Evolutionary conservation across 2,113 vertebrate species (phyloP).

Genomic region (Sinocyclocheilus maitianheensis): DNA sequence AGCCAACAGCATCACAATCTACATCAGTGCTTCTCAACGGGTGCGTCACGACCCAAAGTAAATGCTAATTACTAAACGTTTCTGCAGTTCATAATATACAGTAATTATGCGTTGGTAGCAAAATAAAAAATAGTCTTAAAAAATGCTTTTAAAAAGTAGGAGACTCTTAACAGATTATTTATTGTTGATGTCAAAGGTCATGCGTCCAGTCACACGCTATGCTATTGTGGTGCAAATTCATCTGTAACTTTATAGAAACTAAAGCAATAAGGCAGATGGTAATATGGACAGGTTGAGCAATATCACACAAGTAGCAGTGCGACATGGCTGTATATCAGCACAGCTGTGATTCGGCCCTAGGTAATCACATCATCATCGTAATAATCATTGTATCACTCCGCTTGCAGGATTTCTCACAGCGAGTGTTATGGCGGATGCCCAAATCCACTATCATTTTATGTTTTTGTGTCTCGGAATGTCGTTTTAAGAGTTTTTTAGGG

Average conservation of each 20-base stretch:
- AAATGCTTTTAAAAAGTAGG: neutral
- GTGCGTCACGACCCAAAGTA: neutral
- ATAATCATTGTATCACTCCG: too few species aligned
- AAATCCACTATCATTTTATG: too few species aligned
- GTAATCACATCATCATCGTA: too few species aligned
- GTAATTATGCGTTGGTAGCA: neutral
- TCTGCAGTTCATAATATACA: neutral
- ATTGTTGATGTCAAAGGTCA: neutral
- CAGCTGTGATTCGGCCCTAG: too few species aligned
- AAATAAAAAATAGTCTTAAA: neutral
- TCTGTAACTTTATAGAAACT: neutral
- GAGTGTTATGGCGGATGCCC: too few species aligned
- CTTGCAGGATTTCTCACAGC: too few species aligned
- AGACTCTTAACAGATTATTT: neutral
- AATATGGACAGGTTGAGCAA: neutral
- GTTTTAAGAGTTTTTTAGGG: too few species aligned
- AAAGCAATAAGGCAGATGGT: neutral
- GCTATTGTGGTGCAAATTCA: neutral
- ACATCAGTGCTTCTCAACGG: neutral
- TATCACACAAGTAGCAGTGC: too few species aligned
- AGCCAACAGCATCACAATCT: neutral
- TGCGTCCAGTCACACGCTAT: neutral
- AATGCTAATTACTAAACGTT: neutral
- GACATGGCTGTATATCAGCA: too few species aligned
- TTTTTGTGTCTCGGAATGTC: too few species aligned